phyloP scores from a whole-genome alignment of 2,113 vertebrate genomes.

The Corythornis vintsioides region DNA sequence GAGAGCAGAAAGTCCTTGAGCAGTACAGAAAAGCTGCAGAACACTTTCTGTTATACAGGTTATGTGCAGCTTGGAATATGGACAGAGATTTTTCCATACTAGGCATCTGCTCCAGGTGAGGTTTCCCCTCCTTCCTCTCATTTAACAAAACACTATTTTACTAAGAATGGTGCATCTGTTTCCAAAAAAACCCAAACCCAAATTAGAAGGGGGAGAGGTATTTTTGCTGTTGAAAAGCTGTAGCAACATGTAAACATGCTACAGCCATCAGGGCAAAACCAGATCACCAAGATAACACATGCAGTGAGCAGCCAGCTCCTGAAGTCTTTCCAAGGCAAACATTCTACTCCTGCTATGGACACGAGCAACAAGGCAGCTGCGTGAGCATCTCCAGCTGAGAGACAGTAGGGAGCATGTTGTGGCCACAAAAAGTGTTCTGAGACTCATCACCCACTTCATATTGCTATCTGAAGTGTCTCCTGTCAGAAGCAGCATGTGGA shows the following conservation, averaged over 20 bases:
- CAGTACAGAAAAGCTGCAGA: not conserved
- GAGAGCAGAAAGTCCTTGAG: not conserved
- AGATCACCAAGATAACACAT: not conserved
- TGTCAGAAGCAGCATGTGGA: not conserved
- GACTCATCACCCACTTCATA: not conserved
- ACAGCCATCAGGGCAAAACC: not conserved
- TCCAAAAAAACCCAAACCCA: not conserved
- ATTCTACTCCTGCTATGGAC: not conserved
- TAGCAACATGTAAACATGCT: not conserved
- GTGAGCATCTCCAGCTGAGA: not conserved
- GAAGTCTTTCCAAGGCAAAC: not conserved
- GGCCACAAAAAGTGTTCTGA: not conserved
- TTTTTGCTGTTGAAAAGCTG: not conserved
- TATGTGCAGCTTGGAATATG: not conserved
- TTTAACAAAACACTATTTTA: not conserved
- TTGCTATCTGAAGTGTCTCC: not conserved
- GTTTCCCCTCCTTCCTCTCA: not conserved
- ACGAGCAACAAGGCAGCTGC: not conserved
- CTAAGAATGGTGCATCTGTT: not conserved
- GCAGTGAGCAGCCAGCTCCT: not conserved
- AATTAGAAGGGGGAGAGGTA: not conserved
- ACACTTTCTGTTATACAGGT: not conserved
- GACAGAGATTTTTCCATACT: not conserved
- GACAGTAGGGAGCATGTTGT: fast-evolving
- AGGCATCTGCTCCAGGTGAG: not conserved